phyloP scores from a whole-genome alignment of 2,113 vertebrate species.

The Phoenicopterus ruber region DNA sequence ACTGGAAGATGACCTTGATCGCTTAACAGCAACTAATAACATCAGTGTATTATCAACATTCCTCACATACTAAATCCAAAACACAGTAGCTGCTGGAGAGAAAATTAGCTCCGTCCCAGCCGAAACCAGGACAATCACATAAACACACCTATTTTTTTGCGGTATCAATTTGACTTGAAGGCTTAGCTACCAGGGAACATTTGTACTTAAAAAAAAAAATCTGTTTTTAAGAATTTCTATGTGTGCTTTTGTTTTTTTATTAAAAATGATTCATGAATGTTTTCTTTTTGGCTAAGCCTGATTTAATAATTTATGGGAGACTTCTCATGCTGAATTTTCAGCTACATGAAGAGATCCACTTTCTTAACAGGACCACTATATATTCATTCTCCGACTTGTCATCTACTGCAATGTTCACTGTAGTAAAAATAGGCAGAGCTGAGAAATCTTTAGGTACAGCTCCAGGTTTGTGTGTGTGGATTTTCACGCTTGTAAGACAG shows the following conservation, averaged over 20 bases:
- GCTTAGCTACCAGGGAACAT: not conserved
- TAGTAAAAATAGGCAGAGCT: slow-evolving; percentile 40
- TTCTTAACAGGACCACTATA: not conserved
- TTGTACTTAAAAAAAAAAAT: not conserved
- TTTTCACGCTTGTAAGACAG: slow-evolving; percentile 7
- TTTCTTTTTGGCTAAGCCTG: not conserved
- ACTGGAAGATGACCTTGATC: too few species aligned
- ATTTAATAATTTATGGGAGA: not conserved
- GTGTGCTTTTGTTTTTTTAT: not conserved
- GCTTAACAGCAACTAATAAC: too few species aligned
- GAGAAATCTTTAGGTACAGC: not conserved
- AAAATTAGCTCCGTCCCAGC: too few species aligned
- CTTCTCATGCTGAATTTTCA: not conserved
- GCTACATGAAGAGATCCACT: not conserved
- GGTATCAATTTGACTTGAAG: not conserved
- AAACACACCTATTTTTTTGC: not conserved
- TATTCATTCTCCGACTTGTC: not conserved
- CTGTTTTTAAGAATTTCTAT: not conserved
- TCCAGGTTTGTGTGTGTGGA: not conserved
- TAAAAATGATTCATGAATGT: not conserved
- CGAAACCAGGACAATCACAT: too few species aligned
- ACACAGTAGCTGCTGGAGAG: too few species aligned
- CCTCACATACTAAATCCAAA: too few species aligned
- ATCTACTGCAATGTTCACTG: not conserved
- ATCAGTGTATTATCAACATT: too few species aligned